Conservation (phyloP, 1,140 invertebrate species). For the Aphidius ervi region DNA sequence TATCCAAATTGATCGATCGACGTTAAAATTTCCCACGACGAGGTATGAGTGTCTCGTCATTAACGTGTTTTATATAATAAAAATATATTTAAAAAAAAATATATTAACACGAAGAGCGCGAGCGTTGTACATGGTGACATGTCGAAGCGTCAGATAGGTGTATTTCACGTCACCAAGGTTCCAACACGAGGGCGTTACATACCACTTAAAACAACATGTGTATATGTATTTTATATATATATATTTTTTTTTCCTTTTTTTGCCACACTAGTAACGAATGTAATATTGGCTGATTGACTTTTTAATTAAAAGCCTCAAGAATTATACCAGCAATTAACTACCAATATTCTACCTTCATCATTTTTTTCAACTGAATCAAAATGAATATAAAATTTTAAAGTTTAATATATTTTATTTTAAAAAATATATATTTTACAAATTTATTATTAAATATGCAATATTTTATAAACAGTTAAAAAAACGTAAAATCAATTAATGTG, state of each 20-base stretch:
- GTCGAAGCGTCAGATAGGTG: not conserved
- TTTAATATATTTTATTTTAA: too few relatives aligned
- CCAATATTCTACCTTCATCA: not conserved
- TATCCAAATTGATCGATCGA: slow-evolving; percentile 9
- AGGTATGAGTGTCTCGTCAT: not conserved
- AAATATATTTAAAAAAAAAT: not conserved
- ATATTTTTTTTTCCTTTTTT: too few relatives aligned
- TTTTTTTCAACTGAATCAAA: too few relatives aligned
- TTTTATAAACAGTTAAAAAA: too few relatives aligned
- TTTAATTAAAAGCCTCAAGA: slow-evolving; percentile 35
- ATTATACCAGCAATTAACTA: slow-evolving; percentile 33
- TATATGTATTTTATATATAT: too few relatives aligned
- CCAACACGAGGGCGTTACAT: too few relatives aligned
- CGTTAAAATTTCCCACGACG: slow-evolving; percentile 1
- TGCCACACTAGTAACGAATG: too few relatives aligned
- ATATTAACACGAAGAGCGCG: not conserved
- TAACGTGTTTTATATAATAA: not conserved
- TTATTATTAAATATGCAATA: too few relatives aligned
- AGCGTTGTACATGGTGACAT: not conserved
- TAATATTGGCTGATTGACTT: slow-evolving; percentile 38
- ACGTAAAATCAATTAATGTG: too few relatives aligned
- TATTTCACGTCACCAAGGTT: slow-evolving; percentile 6
- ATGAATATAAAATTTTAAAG: too few relatives aligned
- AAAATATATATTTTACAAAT: too few relatives aligned
- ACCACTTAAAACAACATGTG: not conserved